Percentiles rank a stretch among this genome's conserved stretches.
Evolutionary conservation across 1,140 invertebrate species (phyloP).

Genomic region (Caenorhabditis tropicalis): DNA sequence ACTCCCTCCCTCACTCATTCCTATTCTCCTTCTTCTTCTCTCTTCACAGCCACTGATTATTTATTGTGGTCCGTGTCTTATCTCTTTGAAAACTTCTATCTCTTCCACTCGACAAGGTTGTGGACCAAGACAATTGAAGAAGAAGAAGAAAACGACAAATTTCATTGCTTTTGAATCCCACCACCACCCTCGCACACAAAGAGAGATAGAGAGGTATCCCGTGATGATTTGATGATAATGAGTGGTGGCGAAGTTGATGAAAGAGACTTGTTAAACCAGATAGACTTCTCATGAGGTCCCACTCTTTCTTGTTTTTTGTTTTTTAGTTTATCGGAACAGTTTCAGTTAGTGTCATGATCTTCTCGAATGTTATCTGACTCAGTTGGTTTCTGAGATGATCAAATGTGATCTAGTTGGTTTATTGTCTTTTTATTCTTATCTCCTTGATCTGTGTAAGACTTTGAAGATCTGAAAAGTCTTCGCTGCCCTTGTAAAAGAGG

Average conservation of each 20-base stretch:
- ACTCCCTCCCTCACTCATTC: too few species aligned
- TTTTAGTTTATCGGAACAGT: background rate
- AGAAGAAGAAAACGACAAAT: constrained; percentile 40
- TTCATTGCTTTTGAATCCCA: background rate
- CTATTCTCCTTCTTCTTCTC: too few species aligned
- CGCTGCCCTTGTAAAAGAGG: too few species aligned
- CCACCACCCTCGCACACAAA: constrained; percentile 16
- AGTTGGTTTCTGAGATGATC: background rate
- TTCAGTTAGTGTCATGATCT: background rate
- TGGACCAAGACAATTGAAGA: constrained; percentile 17
- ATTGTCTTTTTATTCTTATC: too few species aligned
- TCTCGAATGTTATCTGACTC: background rate
- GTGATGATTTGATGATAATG: constrained; percentile 41
- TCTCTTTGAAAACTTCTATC: background rate
- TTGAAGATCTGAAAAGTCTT: too few species aligned
- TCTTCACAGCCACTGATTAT: constrained; percentile 7
- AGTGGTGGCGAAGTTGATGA: background rate
- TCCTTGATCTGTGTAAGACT: too few species aligned
- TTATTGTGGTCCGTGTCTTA: background rate
- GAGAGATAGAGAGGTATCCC: background rate
- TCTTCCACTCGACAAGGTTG: background rate
- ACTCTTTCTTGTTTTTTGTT: background rate
- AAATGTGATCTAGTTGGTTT: background rate
- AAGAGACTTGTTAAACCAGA: background rate
- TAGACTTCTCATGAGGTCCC: background rate